phyloP scores from a whole-genome alignment of 2,888 invertebrate species.

The Athrips mouffetella region DNA sequence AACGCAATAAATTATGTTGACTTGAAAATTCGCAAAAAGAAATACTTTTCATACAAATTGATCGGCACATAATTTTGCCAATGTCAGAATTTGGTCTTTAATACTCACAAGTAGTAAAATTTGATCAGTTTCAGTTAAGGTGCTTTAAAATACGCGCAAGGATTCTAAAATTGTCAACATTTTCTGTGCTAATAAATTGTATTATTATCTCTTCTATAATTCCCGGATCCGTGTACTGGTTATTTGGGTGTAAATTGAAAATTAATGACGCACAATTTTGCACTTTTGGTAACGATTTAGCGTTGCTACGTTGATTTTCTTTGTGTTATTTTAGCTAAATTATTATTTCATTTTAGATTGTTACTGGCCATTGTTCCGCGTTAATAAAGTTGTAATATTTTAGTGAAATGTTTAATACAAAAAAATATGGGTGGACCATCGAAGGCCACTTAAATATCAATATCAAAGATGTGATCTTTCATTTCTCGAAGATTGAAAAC shows the following conservation, averaged over 20 bases:
- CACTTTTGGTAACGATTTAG: conserved; percentile 8
- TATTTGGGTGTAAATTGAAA: conserved; percentile 43
- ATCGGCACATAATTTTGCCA: background rate
- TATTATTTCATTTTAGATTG: background rate
- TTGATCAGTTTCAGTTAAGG: background rate
- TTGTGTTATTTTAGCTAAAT: background rate
- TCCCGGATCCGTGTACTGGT: conserved; percentile 22
- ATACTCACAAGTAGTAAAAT: background rate
- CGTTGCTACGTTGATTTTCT: background rate
- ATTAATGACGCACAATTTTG: conserved; percentile 35
- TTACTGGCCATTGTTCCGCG: too few species aligned
- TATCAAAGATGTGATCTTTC: too few species aligned
- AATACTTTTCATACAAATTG: too few species aligned
- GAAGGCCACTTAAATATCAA: too few species aligned
- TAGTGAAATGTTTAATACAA: too few species aligned
- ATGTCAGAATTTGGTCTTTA: background rate
- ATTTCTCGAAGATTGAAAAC: too few species aligned
- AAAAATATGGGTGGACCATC: too few species aligned
- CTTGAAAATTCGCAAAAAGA: too few species aligned
- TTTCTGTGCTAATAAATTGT: too few species aligned
- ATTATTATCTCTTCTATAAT: background rate
- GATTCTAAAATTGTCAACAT: too few species aligned
- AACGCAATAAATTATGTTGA: too few species aligned
- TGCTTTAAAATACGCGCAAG: background rate
- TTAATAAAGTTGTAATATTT: too few species aligned